A percentile compares a stretch with the other conserved stretches of the same genome.
phyloP scores from a whole-genome alignment of 2,113 vertebrate species.

The Cinclus cinclus region DNA sequence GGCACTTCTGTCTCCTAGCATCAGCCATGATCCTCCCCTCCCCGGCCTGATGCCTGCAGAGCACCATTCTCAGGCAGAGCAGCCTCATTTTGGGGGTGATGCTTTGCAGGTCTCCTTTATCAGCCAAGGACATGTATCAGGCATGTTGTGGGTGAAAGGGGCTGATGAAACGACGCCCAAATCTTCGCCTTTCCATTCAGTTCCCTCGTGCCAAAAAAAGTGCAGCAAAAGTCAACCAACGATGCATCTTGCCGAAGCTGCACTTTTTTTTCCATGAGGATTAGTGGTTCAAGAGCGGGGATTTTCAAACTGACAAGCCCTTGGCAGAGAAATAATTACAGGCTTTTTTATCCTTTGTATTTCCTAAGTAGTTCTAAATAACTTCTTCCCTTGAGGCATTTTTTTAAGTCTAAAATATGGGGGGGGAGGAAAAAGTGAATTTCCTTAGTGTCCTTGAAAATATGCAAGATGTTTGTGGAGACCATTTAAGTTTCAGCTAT shows the following conservation, averaged over 20 bases:
- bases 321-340: conserved; percentile 68
- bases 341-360: conserved; percentile 51
- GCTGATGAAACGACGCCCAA: background rate
- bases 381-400: conserved; percentile 26
- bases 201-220: background rate
- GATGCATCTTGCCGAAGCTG: background rate
- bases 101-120: background rate
- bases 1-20: background rate
- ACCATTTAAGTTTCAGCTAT: background rate
- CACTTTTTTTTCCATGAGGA: conserved; percentile 12
- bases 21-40: background rate
- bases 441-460: conserved; percentile 46
- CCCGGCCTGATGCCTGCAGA: background rate
- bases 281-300: conserved; percentile 54
- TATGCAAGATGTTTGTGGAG: conserved; percentile 5
- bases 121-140: rapidly evolving
- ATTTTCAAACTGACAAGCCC: conserved; percentile 65
- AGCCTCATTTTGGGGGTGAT: background rate
- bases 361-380: conserved; percentile 58
- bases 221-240: background rate
- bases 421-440: background rate
- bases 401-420: conserved; percentile 23
- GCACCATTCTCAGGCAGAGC: background rate
- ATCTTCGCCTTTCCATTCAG: background rate
- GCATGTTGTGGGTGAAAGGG: background rate